A percentile compares a stretch with the other conserved stretches of the same genome.
phyloP scores from a whole-genome alignment of 2,113 vertebrate genomes.

The Gambusia affinis region DNA sequence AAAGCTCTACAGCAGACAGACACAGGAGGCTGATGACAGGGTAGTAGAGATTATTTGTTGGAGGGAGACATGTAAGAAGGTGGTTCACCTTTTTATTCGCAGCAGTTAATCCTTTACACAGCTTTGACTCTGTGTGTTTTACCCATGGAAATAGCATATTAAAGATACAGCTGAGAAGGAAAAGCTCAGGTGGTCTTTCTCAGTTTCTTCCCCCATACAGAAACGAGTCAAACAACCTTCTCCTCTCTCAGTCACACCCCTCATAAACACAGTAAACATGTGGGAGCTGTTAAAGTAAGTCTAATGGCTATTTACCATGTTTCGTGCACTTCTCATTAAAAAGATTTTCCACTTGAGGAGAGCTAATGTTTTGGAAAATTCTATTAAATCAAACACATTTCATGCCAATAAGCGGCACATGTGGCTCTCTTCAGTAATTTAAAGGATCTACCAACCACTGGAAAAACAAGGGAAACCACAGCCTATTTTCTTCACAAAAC shows the following conservation, averaged over 20 bases:
- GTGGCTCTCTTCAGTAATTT: slow-evolving; percentile 61
- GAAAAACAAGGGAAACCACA: slow-evolving; percentile 24
- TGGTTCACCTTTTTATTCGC: slow-evolving; percentile 48
- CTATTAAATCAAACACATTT: slow-evolving; percentile 68
- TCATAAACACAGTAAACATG: slow-evolving; percentile 78
- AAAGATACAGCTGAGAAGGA: slow-evolving; percentile 27
- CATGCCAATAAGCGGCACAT: slow-evolving; percentile 71
- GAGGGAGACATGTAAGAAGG: slow-evolving; percentile 44
- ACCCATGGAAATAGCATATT: slow-evolving; percentile 38
- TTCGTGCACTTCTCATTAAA: slow-evolving; percentile 80
- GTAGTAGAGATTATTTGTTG: slow-evolving; percentile 51
- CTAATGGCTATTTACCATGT: slow-evolving; percentile 83
- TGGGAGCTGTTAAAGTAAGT: slow-evolving; percentile 77
- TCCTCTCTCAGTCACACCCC: slow-evolving; percentile 72
- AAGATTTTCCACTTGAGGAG: slow-evolving; percentile 80
- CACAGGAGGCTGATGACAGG: slow-evolving; percentile 47
- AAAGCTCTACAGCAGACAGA: slow-evolving; percentile 33
- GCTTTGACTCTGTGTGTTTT: slow-evolving; percentile 32
- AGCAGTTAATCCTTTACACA: slow-evolving; percentile 42
- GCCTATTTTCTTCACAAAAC: background rate
- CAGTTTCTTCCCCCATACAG: slow-evolving; percentile 21
- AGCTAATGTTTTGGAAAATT: slow-evolving; percentile 81
- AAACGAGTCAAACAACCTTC: slow-evolving; percentile 43
- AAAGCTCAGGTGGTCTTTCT: slow-evolving; percentile 44
- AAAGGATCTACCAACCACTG: slow-evolving; percentile 47